A percentile compares a stretch with the other conserved stretches of the same genome.
These are phyloP conservation scores for Anser brachyrhynchus DNA, from an alignment of 2,113 vertebrate genomes.

Conservation along the genomic window DNA sequence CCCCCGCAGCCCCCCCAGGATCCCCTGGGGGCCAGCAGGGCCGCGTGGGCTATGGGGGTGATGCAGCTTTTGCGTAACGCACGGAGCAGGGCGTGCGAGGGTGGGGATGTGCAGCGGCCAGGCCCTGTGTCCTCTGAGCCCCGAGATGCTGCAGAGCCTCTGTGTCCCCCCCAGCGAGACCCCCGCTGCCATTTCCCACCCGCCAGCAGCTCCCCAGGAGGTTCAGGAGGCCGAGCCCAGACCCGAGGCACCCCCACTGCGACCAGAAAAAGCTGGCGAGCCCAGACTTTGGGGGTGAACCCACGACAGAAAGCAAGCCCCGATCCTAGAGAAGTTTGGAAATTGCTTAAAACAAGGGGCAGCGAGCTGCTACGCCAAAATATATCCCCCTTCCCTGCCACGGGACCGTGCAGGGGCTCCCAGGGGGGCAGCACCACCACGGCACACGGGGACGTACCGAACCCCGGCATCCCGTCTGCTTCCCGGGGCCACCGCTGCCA, in stretches of 20 bases:
- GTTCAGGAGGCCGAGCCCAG: background rate
- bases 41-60: background rate
- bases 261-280: accelerated
- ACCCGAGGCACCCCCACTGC: background rate
- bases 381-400: background rate
- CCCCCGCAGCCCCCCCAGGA: background rate
- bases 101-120: background rate
- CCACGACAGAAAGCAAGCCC: accelerated
- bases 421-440: background rate
- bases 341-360: background rate
- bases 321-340: background rate
- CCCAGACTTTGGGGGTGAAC: accelerated
- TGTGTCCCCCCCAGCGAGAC: background rate
- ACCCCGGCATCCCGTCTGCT: background rate
- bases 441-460: background rate
- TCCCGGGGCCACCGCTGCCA: too few species aligned
- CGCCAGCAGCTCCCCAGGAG: background rate
- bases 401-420: background rate
- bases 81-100: accelerated
- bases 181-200: background rate
- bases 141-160: background rate
- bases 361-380: background rate
- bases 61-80: background rate
- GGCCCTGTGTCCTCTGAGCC: too few species aligned
- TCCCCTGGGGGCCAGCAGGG: background rate